These are phyloP conservation scores for Lepisosteus osseus DNA, from an alignment of 2,113 vertebrate species.

Conservation along the genomic window DNA sequence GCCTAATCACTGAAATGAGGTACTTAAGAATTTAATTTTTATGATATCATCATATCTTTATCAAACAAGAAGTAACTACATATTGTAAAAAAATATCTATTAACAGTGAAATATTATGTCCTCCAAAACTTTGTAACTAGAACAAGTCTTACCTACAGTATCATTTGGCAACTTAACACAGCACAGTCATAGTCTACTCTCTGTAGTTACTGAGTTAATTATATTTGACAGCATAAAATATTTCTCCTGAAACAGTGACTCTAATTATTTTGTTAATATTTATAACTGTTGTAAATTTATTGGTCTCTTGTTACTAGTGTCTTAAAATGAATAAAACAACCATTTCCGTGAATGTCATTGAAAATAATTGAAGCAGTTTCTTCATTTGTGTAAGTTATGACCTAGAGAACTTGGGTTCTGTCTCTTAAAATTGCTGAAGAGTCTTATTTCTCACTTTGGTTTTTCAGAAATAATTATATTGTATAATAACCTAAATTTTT, in stretches of 20 bases:
- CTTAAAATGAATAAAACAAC: neutral
- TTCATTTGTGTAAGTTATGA: no score
- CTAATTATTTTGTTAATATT: slow-evolving; percentile 9
- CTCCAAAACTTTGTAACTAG: neutral
- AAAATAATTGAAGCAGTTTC: no score
- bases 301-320: slow-evolving; percentile 12
- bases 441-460: no score
- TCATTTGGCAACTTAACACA: slow-evolving; percentile 9
- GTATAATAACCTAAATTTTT: no score
- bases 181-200: neutral
- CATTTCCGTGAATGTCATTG: no score
- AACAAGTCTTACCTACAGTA: neutral
- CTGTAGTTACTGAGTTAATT: neutral
- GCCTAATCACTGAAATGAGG: slow-evolving; percentile 29
- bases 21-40: slow-evolving; percentile 34
- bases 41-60: slow-evolving; percentile 13
- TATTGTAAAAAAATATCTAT: neutral
- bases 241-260: slow-evolving; percentile 6
- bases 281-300: slow-evolving; percentile 13
- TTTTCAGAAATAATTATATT: no score
- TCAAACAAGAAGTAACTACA: slow-evolving; percentile 3
- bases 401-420: no score
- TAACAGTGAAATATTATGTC: neutral
- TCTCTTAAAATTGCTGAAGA: no score
- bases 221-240: slow-evolving; percentile 6